These are phyloP conservation scores for Plebejus argus DNA, from an alignment of 2,888 invertebrate genomes.

Conservation along the genomic window DNA sequence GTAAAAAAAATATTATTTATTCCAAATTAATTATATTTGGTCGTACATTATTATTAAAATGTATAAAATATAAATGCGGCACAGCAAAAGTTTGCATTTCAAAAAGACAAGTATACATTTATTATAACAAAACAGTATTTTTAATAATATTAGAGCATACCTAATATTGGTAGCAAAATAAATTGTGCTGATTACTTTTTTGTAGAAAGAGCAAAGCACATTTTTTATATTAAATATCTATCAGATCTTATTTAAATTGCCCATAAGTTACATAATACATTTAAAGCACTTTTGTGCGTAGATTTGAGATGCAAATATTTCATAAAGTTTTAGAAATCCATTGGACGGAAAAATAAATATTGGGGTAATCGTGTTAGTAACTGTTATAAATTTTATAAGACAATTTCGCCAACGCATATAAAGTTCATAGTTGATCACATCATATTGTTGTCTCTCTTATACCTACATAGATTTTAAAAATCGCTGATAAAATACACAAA, in stretches of 20 bases:
- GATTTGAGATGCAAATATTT: not conserved
- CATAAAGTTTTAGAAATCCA: not conserved
- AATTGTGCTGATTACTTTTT: not conserved
- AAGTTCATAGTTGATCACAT: too few species aligned
- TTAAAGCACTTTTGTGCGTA: not conserved
- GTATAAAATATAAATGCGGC: not conserved
- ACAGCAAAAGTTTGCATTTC: not conserved
- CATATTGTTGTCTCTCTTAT: too few species aligned
- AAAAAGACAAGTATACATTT: not conserved
- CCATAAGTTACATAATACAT: not conserved
- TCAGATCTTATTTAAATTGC: not conserved
- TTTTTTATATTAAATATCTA: not conserved
- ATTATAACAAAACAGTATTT: not conserved
- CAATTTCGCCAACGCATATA: not conserved
- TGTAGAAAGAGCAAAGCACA: not conserved
- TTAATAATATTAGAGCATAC: not conserved
- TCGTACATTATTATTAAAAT: not conserved
- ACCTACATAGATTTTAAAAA: too few species aligned
- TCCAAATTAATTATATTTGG: not conserved
- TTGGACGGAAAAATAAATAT: slow-evolving; percentile 8
- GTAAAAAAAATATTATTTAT: not conserved
- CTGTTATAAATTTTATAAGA: not conserved
- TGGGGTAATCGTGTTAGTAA: not conserved
- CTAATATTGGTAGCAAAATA: not conserved
- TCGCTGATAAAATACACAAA: too few species aligned